These are phyloP conservation scores for Habropoda laboriosa DNA, from an alignment of 1,140 invertebrate species.

Conservation along the genomic window DNA sequence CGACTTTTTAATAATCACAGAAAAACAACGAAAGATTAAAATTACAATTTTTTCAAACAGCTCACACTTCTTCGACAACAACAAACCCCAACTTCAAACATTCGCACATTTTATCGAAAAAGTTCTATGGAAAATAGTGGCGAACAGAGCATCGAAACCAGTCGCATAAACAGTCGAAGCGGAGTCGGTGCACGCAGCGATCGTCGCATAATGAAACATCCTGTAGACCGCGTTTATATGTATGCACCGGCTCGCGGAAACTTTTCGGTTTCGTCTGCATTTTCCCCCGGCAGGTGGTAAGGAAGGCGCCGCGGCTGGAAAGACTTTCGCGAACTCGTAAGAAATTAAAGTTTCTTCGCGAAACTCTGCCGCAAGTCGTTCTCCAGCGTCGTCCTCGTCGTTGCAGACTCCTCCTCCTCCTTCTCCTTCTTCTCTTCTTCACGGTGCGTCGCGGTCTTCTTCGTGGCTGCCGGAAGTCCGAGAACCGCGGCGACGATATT, in stretches of 20 bases:
- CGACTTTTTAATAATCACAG: no score
- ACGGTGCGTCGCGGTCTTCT: background rate
- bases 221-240: constrained; percentile 23
- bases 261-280: constrained; percentile 48
- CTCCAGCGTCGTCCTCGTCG: background rate
- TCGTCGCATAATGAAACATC: background rate
- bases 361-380: constrained; percentile 38
- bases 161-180: no score
- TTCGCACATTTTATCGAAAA: no score
- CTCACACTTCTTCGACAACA: no score
- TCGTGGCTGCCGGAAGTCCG: background rate
- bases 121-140: no score
- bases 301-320: constrained; percentile 6
- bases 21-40: no score
- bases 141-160: no score
- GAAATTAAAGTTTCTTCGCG: constrained; percentile 50
- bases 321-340: constrained; percentile 52
- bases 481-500: background rate
- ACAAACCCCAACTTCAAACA: no score
- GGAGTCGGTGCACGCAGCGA: background rate
- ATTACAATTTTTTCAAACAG: no score
- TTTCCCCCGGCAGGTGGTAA: constrained; percentile 24
- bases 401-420: no score
- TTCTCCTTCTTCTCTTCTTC: no score
- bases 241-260: constrained; percentile 29